A percentile compares a stretch with the other conserved stretches of the same genome.
These are phyloP conservation scores for Aleiodes testaceus DNA, from an alignment of 2,888 invertebrate species.

Conservation along the genomic window DNA sequence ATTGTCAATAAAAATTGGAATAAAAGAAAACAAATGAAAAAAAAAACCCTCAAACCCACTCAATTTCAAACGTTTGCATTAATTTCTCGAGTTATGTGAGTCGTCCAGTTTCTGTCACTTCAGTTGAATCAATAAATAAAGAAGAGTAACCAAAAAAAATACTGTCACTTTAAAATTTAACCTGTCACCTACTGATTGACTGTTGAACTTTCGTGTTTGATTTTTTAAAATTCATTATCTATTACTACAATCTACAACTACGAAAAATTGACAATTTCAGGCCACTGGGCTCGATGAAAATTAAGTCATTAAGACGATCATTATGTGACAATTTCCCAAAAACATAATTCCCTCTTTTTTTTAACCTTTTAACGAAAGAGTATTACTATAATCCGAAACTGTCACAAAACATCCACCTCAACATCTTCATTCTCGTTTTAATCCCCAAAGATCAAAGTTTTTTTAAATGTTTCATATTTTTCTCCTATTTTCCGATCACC, in stretches of 20 bases:
- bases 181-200: conserved; percentile 13
- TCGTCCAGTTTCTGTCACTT: conserved; percentile 17
- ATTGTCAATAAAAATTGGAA: neutral
- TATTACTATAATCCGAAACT: too few species aligned
- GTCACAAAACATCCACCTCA: too few species aligned
- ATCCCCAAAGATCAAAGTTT: too few species aligned
- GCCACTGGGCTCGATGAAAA: neutral
- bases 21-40: too few species aligned
- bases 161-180: neutral
- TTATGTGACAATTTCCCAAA: neutral
- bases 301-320: neutral
- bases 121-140: neutral
- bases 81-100: neutral
- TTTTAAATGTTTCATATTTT: too few species aligned
- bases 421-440: too few species aligned
- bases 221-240: conserved; percentile 27
- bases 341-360: too few species aligned
- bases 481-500: conserved; percentile 12
- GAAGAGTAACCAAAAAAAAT: neutral
- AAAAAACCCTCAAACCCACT: neutral
- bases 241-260: conserved; percentile 12
- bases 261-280: conserved; percentile 39
- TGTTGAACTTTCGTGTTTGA: conserved; percentile 35
- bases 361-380: too few species aligned
- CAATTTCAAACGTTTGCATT: neutral